These are phyloP conservation scores for Ceuthmochares aereus DNA, from an alignment of 2,113 vertebrate species.

Conservation along the genomic window DNA sequence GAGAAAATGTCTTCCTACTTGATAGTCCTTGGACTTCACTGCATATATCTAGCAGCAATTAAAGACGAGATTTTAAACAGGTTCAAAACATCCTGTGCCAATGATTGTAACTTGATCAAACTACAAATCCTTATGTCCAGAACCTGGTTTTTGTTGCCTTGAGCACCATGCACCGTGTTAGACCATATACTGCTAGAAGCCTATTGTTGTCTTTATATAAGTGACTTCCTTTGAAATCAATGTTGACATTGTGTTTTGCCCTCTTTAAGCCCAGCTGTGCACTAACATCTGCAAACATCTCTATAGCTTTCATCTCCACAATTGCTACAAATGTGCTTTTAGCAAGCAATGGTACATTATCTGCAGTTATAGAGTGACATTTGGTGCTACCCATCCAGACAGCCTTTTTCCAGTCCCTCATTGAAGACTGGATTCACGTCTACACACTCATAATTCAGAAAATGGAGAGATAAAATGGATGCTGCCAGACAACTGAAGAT, in stretches of 20 bases:
- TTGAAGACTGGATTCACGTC: not conserved
- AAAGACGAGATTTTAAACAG: not conserved
- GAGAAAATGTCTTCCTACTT: not conserved
- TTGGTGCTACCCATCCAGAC: not conserved
- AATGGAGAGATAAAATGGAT: not conserved
- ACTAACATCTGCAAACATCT: not conserved
- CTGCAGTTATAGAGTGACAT: not conserved
- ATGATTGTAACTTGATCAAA: not conserved
- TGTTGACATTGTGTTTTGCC: not conserved
- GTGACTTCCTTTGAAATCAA: not conserved
- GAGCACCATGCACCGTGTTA: not conserved
- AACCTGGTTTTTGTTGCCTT: not conserved
- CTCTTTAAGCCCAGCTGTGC: not conserved
- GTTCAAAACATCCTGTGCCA: not conserved
- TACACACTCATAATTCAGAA: not conserved
- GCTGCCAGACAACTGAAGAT: not conserved
- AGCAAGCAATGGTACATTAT: not conserved
- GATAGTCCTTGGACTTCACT: not conserved
- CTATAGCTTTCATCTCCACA: not conserved
- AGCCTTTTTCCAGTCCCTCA: rapidly evolving
- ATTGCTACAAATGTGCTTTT: not conserved
- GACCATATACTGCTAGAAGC: not conserved
- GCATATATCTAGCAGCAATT: not conserved
- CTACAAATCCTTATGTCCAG: too few relatives aligned
- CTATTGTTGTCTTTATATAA: not conserved